Evolutionary conservation across 2,888 invertebrate genomes (phyloP).

Genomic region (Sepioteuthis lessoniana): DNA sequence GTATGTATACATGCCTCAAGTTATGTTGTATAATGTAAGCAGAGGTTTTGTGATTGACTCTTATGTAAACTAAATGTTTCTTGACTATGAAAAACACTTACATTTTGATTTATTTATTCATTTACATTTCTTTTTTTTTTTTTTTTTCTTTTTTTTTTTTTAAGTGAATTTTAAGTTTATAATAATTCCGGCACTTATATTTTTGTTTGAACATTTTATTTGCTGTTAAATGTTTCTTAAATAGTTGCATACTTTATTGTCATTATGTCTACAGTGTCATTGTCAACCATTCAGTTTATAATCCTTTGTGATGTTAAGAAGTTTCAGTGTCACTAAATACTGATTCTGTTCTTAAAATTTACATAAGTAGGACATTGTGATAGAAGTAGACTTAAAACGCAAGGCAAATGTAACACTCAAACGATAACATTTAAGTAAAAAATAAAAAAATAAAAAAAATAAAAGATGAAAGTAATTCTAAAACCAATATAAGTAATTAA

Average conservation of each 20-base stretch:
- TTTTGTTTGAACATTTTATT: background rate
- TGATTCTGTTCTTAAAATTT: background rate
- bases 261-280: background rate
- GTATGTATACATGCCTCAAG: background rate
- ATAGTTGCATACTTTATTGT: background rate
- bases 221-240: background rate
- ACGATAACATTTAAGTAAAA: background rate
- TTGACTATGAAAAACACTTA: too few relatives aligned
- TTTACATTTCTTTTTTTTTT: too few relatives aligned
- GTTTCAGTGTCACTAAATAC: background rate
- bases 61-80: background rate
- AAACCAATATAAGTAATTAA: background rate
- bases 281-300: background rate
- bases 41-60: background rate
- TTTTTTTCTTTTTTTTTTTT: background rate
- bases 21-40: background rate
- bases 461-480: conserved; percentile 4
- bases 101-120: too few relatives aligned
- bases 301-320: background rate
- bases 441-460: too few relatives aligned
- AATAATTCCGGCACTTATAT: background rate
- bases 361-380: background rate
- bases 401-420: background rate
- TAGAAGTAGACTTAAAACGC: background rate
- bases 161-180: background rate